A percentile compares a stretch with the other conserved stretches of the same genome.
These are phyloP conservation scores for Drosophila anomalipes DNA, from an alignment of 2,888 invertebrate species.

Conservation along the genomic window DNA sequence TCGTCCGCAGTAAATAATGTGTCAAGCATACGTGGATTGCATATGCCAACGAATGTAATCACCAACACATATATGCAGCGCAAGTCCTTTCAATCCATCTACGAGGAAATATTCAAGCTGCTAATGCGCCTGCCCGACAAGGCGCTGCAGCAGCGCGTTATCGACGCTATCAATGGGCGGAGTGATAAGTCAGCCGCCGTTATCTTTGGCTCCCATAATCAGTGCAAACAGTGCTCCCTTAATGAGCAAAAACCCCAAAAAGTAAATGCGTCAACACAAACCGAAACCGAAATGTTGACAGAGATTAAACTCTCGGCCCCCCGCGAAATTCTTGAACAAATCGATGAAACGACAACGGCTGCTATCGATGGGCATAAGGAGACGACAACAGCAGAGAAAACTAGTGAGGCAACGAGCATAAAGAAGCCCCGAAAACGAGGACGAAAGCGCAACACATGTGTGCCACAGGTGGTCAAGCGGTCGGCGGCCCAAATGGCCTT, in stretches of 20 bases:
- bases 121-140: slow-evolving; percentile 81
- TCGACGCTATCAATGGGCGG: slow-evolving; percentile 81
- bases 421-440: slow-evolving; percentile 62
- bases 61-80: slow-evolving; percentile 67
- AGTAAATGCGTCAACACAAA: slow-evolving; percentile 62
- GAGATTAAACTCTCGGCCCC: slow-evolving; percentile 27
- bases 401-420: not conserved
- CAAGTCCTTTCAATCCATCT: slow-evolving; percentile 68
- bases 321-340: not conserved
- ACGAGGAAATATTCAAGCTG: slow-evolving; percentile 79
- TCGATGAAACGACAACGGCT: not conserved
- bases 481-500: slow-evolving; percentile 71
- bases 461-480: slow-evolving; percentile 80
- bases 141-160: slow-evolving; percentile 78
- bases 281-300: slow-evolving; percentile 55
- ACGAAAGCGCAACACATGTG: slow-evolving; percentile 75
- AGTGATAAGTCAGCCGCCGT: slow-evolving; percentile 50
- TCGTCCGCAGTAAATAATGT: slow-evolving; percentile 17
- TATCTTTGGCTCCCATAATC: slow-evolving; percentile 48
- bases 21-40: slow-evolving; percentile 26
- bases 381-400: not conserved
- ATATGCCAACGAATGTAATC: slow-evolving; percentile 36
- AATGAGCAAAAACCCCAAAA: slow-evolving; percentile 34
- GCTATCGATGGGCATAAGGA: not conserved
- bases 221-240: slow-evolving; percentile 53